Base-by-base conservation (phyloP, 2,888 invertebrate genomes). In the Heliconius ethilla region DNA sequence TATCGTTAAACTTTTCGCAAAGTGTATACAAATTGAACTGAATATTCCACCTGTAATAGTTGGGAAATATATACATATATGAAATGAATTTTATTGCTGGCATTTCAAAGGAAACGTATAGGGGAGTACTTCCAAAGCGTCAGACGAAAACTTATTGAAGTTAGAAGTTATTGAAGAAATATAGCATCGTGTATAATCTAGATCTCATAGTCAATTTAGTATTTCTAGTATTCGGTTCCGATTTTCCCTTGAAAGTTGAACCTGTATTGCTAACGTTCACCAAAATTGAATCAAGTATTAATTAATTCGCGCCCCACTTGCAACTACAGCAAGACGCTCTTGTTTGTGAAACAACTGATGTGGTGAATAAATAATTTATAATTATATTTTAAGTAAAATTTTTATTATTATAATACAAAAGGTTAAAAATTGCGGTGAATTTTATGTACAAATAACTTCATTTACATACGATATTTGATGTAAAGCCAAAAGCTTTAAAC, bases 91-190 rank as follows among this genome's bases (percentile, higher is more conserved):
- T 74, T 74, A 65, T 40, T 74, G 63, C 74, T 27, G 3, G 37
- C 65, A 63, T 65, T 63, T 74, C 63, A 65, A 74, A 74, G 74
- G 63, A 74, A 74, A 63, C 27, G 40, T 65, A 40, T 74, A 74
- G 74, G n/a, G 18, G 27, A 27, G 40, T 74, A 74, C 45, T 74
- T 45, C 45, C 74, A 63, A 74, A 74, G 74, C 74, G 73, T 62
- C 63, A 27, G 63, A 63, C 63, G 74, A 74, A 65, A 74, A 65
- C 63, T 62, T 74, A 74, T 74, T 37, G 40, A 45, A 74, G 25
- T 65, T 72, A 65, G 18, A 74, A 74, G 74, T 65, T 73, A 74
- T 74, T 74, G 63, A 40, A 73, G 37, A 74, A 45, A 45, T 55
- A 72, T 33, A 25, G 72, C 15, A 37, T 15, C 29, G 6, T 59